Evolutionary conservation across 2,113 vertebrate genomes (phyloP), one percentile per base, ranked within the genome.

Genomic region (Raja brachyura): DNA sequence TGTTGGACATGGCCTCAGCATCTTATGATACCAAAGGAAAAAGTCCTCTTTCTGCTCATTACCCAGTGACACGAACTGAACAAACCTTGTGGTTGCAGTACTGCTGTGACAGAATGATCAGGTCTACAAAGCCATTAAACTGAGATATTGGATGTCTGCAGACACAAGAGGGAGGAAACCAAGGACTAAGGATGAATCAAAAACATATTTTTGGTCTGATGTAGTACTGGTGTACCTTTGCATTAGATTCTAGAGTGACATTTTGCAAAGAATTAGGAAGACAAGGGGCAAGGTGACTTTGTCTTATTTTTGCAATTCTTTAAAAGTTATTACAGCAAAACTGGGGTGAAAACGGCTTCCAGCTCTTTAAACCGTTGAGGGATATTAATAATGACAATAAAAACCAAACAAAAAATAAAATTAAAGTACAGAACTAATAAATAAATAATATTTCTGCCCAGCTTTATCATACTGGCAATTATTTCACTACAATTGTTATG

Each of bases 231-330:
- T 61, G 83, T 86, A 63, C 83, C 28, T 61, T 86, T 31, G 59
- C 13, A 63, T 16, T 61, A 63, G n/a, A 31, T 63, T 54, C 90
- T 92, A 39, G 20, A 73, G 5, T 74, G 94, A 94, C 94, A 94
- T 93, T 93, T 20, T 73, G 63, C 33, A 92, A 73, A 48, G 39
- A 73, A 73, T 93, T 94, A 93, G 75, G 66, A 85, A 94, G 93
- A 79, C 92, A 94, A 6, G 10, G 85, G 56, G 83, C 33, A 86
- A 70, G 79, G 63, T 61, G 10, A 92, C 88, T 11, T 39, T 48
- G 18, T 48, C n/a, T 33, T 20, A 4, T 90, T 70, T 31, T 90
- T 39, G 33, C 18, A 92, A 4, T 56, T 90, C 3, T 39, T 90
- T 39, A 22, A 48, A 90, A 20, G 1, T 70, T 5, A 8, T 70